These are phyloP conservation scores for Poecilia latipinna DNA, from an alignment of 2,113 vertebrate genomes.

Conservation along the genomic window DNA sequence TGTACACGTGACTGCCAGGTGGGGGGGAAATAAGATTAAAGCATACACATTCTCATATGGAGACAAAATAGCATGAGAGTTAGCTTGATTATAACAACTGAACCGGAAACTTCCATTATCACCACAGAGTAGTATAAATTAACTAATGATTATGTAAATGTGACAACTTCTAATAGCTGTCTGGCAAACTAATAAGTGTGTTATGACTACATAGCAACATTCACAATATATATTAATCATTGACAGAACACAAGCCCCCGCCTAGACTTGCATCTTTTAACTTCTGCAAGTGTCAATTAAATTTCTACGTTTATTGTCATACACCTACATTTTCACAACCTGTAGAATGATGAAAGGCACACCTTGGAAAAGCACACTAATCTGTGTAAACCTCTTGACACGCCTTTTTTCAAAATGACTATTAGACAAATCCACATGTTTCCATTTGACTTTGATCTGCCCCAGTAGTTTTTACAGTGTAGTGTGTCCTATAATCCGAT, in stretches of 20 bases:
- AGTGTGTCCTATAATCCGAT: neutral
- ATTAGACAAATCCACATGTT: slow-evolving; percentile 37
- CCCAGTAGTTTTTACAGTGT: neutral
- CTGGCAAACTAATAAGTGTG: neutral
- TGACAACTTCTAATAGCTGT: neutral
- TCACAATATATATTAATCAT: slow-evolving; percentile 10
- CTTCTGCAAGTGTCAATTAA: slow-evolving; percentile 13
- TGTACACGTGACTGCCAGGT: neutral
- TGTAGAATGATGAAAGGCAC: slow-evolving; percentile 43
- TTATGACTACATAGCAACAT: slow-evolving; percentile 18
- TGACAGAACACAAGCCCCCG: slow-evolving; percentile 1
- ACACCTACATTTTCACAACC: slow-evolving; percentile 37
- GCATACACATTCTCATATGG: slow-evolving; percentile 30
- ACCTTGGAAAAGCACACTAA: slow-evolving; percentile 54
- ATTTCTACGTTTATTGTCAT: slow-evolving; percentile 28
- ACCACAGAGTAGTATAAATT: neutral
- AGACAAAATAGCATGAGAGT: neutral
- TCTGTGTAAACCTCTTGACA: slow-evolving; percentile 44
- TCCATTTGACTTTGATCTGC: slow-evolving; percentile 24
- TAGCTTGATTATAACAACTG: too few species aligned
- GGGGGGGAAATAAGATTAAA: neutral
- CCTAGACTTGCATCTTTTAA: neutral
- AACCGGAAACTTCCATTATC: too few species aligned
- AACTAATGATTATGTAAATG: neutral
- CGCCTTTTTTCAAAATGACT: slow-evolving; percentile 40